A percentile compares a stretch with the other conserved stretches of the same genome.
Evolutionary conservation across 1,140 invertebrate genomes (phyloP).

Genomic region (Olivierus martensii): DNA sequence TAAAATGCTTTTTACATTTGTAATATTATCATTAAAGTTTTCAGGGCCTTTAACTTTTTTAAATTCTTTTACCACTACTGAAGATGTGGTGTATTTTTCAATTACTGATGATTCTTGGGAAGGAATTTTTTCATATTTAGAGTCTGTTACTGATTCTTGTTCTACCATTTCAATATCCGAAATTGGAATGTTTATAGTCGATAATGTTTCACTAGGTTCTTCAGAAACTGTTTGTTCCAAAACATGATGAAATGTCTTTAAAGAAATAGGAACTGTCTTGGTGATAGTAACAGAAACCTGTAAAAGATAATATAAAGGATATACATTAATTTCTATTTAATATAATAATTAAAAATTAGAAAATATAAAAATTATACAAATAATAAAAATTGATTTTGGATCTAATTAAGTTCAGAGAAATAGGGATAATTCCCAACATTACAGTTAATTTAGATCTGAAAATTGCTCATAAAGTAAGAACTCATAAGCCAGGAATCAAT

Average conservation of each 20-base stretch:
- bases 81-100: too few relatives aligned
- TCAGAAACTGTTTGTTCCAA: slow-evolving; percentile 1
- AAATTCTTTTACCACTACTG: neutral
- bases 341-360: too few relatives aligned
- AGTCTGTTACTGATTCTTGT: neutral
- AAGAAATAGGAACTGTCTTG: slow-evolving; percentile 3
- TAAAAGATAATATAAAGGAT: too few relatives aligned
- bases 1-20: neutral
- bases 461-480: too few relatives aligned
- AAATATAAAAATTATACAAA: too few relatives aligned
- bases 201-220: neutral
- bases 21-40: neutral
- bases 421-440: too few relatives aligned
- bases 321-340: too few relatives aligned
- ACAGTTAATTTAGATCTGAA: too few relatives aligned
- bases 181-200: too few relatives aligned
- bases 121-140: neutral
- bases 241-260: slow-evolving; percentile 6
- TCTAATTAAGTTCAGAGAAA: too few relatives aligned
- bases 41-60: neutral
- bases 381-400: too few relatives aligned
- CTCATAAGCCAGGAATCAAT: too few relatives aligned
- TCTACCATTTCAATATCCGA: neutral
- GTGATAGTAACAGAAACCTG: neutral
- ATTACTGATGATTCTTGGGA: neutral